Base-by-base conservation (phyloP, 2,797 vertebrate genomes). In the Loriculus beryllinus region DNA sequence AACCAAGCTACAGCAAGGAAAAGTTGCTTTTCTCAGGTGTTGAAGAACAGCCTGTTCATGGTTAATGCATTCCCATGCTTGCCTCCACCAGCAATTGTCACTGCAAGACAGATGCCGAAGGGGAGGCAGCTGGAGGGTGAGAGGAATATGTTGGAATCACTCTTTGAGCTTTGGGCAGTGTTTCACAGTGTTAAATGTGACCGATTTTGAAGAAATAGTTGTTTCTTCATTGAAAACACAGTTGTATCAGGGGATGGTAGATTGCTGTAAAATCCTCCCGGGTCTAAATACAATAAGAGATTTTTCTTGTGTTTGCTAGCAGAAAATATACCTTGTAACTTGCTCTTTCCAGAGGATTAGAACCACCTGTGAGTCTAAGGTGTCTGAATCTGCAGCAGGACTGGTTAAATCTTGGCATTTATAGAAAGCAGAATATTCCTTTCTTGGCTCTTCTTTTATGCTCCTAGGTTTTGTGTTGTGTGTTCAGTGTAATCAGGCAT, bases 171-270 rank as follows among this genome's bases (percentile, higher is more conserved):
- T 82, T 80, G 22, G 9, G 64, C 28, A 74, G 35, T 37, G 33
- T 70, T 95, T 82, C 85, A 77, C 63, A 18, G 29, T 67, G 47
- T 63, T 63, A 49, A 64, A 64, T 43, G 26, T 64, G 62, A 64
- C 65, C 47, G 77, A 80, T 67, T 88, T 74, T 54, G 31, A 93
- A 82, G 56, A 87, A 92, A 51, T 45, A 82, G 82, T 82, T 94
- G 72, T 86, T 95, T 85, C 60, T 82, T 92, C 65, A 17, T 48
- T 79, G 78, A 62, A 88, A 95, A 81, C 85, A 87, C 65, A 62
- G 9, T 60, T 88, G 40, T 87, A 68, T 70, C 31, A 42, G 39
- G 48, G 68, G 31, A 81, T 86, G 65, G 37, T 52, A 81, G 17
- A 29, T 87, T 91, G 52, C 45, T n/a, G 33, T 82, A 52, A 90